These are phyloP conservation scores for Chloropsis hardwickii DNA, from an alignment of 2,113 vertebrate genomes.

Conservation along the genomic window DNA sequence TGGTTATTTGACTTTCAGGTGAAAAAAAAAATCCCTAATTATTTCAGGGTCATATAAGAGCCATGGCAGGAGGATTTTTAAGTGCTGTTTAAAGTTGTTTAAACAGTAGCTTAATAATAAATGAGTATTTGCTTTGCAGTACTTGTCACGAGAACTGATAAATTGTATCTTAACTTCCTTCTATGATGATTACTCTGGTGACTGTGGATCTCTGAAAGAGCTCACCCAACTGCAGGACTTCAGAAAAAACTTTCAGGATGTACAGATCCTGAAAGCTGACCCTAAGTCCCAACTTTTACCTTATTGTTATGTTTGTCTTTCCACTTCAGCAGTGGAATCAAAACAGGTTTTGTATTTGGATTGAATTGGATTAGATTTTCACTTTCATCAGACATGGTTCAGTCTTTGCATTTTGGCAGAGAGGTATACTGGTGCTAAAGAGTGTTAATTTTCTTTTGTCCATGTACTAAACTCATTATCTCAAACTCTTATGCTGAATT, in stretches of 20 bases:
- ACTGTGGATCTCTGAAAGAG: not conserved
- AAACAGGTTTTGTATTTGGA: not conserved
- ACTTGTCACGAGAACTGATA: not conserved
- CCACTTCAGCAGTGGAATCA: not conserved
- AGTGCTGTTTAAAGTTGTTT: not conserved
- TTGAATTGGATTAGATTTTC: not conserved
- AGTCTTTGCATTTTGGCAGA: not conserved
- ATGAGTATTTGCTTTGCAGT: not conserved
- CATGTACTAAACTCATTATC: not conserved
- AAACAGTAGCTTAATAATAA: not conserved
- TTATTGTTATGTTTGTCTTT: not conserved
- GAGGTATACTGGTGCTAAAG: not conserved
- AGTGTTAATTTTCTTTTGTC: not conserved
- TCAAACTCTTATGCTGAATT: not conserved
- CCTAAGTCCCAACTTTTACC: not conserved
- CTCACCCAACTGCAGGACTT: not conserved
- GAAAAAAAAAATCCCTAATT: not conserved
- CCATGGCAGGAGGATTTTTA: not conserved
- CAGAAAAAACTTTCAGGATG: not conserved
- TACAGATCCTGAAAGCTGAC: not conserved
- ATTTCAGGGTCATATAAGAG: not conserved
- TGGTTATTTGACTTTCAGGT: not conserved
- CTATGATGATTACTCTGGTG: not conserved
- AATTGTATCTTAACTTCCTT: not conserved
- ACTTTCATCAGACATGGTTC: not conserved